Evolutionary conservation across 2,797 vertebrate species (phyloP).

Genomic region (Amblyraja radiata): DNA sequence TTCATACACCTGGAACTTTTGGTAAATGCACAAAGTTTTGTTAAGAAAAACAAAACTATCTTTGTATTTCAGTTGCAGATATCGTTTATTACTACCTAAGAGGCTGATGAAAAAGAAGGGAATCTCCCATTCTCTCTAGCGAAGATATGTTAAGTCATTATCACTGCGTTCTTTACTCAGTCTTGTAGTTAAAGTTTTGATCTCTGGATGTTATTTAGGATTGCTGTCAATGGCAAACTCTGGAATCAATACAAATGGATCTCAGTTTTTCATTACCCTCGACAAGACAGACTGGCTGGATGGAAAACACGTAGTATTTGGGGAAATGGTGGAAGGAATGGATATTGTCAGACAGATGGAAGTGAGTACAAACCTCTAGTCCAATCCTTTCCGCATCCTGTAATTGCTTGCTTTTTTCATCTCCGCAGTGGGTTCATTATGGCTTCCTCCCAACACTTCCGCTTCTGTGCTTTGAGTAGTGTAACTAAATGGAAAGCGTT

Average conservation of each 20-base stretch:
- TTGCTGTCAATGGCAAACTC: constrained; percentile 90
- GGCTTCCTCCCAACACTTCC: rapidly evolving
- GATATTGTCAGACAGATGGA: constrained; percentile 84
- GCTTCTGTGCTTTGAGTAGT: neutral
- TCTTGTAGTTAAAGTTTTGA: neutral
- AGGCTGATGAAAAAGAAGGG: neutral
- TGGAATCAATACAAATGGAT: constrained; percentile 78
- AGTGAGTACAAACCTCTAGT: constrained; percentile 53
- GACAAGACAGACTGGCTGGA: constrained; percentile 93
- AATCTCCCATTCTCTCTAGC: neutral
- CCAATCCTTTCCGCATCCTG: neutral
- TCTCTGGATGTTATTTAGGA: constrained; percentile 51
- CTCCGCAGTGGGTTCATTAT: neutral
- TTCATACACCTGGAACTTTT: neutral
- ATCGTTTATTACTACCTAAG: neutral
- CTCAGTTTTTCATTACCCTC: constrained; percentile 89
- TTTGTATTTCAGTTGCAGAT: neutral
- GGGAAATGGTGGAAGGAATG: constrained; percentile 87
- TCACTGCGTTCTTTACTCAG: neutral
- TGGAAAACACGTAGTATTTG: constrained; percentile 89
- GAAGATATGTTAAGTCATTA: neutral
- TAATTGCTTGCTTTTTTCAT: neutral
- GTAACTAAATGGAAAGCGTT: neutral
- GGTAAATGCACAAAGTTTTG: neutral
- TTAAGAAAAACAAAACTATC: too few relatives aligned